Evolutionary conservation across 2,797 vertebrate species (phyloP).

Genomic region (Bufotes viridis): DNA sequence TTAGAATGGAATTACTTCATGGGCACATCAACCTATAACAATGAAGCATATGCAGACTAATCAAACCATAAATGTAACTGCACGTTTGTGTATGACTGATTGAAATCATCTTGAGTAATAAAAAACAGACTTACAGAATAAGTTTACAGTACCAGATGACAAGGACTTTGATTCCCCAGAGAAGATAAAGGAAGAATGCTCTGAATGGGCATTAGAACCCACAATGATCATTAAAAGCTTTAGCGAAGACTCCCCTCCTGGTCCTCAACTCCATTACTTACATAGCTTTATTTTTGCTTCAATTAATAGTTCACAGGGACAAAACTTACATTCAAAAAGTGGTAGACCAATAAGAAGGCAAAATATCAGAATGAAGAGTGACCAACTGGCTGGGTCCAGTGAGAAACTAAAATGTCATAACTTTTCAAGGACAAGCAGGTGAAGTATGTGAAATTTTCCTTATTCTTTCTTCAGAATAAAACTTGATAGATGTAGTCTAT

Average conservation of each 20-base stretch:
- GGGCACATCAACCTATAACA: constrained; percentile 17
- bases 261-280: constrained; percentile 4
- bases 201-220: neutral
- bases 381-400: neutral
- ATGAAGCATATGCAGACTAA: constrained; percentile 17
- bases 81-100: constrained; percentile 4
- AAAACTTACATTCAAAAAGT: neutral
- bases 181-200: neutral
- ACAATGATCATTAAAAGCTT: neutral
- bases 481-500: neutral
- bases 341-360: neutral
- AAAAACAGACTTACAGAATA: constrained; percentile 17
- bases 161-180: neutral
- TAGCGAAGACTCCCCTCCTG: neutral
- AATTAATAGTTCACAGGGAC: constrained; percentile 7
- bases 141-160: neutral
- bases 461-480: neutral
- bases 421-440: neutral
- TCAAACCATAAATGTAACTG: constrained; percentile 24
- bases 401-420: neutral
- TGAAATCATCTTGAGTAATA: constrained; percentile 27
- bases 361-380: neutral
- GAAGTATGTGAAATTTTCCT: neutral
- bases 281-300: neutral
- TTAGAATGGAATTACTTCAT: constrained; percentile 3